Conservation (phyloP, 2,888 invertebrate genomes). For the Monochamus alternatus region DNA sequence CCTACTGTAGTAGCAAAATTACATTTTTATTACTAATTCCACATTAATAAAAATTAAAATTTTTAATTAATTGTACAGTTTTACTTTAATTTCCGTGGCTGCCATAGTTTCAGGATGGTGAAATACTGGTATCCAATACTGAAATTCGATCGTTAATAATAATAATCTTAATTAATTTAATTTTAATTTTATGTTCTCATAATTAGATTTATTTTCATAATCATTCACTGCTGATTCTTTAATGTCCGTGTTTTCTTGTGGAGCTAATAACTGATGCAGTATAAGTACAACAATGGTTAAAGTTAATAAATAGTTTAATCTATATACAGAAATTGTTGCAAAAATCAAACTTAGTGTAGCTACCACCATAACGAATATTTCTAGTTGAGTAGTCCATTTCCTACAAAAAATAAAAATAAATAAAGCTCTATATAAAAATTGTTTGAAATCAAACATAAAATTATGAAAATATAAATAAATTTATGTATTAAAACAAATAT, state of each 20-base stretch:
- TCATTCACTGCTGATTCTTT: conserved; percentile 44
- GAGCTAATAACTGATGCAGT: conserved; percentile 74
- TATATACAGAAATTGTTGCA: conserved; percentile 76
- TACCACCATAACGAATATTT: conserved; percentile 72
- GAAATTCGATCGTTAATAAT: no score
- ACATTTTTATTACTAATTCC: no score
- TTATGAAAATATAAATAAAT: no score
- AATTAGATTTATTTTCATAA: conserved; percentile 51
- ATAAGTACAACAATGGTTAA: conserved; percentile 74
- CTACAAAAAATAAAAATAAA: conserved; percentile 67
- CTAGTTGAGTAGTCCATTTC: conserved; percentile 70
- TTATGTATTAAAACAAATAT: no score
- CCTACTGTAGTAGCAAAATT: no score
- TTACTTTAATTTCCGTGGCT: no score
- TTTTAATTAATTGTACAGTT: no score
- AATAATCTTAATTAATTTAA: conserved; percentile 48
- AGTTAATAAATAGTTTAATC: conserved; percentile 76
- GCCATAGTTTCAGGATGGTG: no score
- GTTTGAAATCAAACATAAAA: no score
- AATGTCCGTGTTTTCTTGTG: conserved; percentile 72
- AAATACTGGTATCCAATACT: no score
- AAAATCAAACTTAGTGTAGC: conserved; percentile 75
- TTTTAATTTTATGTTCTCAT: conserved; percentile 54
- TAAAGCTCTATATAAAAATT: no score
- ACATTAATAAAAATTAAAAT: no score